A percentile compares a stretch with the other conserved stretches of the same genome.
phyloP scores from a whole-genome alignment of 1,140 invertebrate genomes.

The Drosophila oshimai region DNA sequence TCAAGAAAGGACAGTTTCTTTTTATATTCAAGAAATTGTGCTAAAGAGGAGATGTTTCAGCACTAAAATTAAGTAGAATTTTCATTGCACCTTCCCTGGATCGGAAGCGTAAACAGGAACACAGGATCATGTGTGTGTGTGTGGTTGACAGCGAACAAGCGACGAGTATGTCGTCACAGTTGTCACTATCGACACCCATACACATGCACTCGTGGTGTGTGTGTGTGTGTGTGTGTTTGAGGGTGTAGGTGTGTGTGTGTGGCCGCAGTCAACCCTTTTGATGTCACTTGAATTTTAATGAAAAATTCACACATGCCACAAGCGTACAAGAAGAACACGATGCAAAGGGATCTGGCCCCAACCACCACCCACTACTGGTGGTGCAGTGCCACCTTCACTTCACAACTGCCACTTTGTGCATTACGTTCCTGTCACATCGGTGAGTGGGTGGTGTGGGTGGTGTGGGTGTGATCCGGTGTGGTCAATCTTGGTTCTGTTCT shows the following conservation, averaged over 20 bases:
- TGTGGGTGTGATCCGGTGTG: slow-evolving; percentile 41
- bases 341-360: not conserved
- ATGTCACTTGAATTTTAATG: slow-evolving; percentile 81
- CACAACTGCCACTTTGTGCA: slow-evolving; percentile 27
- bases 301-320: slow-evolving; percentile 81
- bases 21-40: no score
- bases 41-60: no score
- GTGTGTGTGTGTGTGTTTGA: not conserved
- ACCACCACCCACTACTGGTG: not conserved
- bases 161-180: slow-evolving; percentile 77
- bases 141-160: slow-evolving; percentile 66
- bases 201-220: slow-evolving; percentile 7
- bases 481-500: slow-evolving; percentile 51
- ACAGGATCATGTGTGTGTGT: not conserved
- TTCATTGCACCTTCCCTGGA: no score
- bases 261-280: slow-evolving; percentile 75
- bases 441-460: slow-evolving; percentile 1
- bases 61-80: no score
- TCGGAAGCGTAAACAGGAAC: not conserved
- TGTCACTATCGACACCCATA: slow-evolving; percentile 74
- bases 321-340: slow-evolving; percentile 62
- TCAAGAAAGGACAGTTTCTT: no score
- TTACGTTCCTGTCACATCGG: slow-evolving; percentile 50
- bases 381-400: not conserved
- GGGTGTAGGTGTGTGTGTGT: slow-evolving; percentile 4